Base-by-base conservation (phyloP, 2,113 vertebrate species). In the Cardinalis cardinalis region DNA sequence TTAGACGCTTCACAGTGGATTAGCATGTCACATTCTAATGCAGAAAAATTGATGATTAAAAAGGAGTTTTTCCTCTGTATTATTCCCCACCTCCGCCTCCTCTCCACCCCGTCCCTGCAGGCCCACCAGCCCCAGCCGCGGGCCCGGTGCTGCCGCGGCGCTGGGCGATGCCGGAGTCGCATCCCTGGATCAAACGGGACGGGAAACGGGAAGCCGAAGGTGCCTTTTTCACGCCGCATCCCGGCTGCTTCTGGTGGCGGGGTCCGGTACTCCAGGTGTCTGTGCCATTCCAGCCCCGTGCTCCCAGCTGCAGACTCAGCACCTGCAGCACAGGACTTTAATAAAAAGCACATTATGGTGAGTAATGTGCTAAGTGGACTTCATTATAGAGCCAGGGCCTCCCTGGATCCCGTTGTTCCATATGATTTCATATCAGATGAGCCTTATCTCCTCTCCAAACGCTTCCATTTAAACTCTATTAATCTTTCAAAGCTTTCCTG, bases 391-490 rank as follows among this genome's bases (percentile, higher is more conserved):
- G 60, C 66, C 10, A 6, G 75, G 84, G 88, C 91, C 89, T 95
- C 92, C 83, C 79, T 58, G 94, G 56, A 89, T 92, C 85, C 87
- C 38, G 26, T 78, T 88, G 91, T 95, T 94, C 93, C 78, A 29
- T 90, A 41, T 55, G 90, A 94, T 94, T 97, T 97, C 90, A 7
- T 96, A 95, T 95, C 94, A 92, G 94, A 88, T 75, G 86, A 93
- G 94, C 90, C 94, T 96, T 95, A 96, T 96, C 96, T 96, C 83
- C 88, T 82, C 90, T 95, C 94, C 92, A 82, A 96, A 95, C 16
- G 40, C 71, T 94, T 95, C 95, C 88, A 94, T 96, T 97, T 97
- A 96, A 95, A 94, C 90, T 91, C 92, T 56, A 96, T 97, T 96
- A 91, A 96, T 97, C 96, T 95, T 75, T 84, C 79, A 88, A 73